phyloP scores from a whole-genome alignment of 2,797 vertebrate species.

The Kryptolebias ocellatus region DNA sequence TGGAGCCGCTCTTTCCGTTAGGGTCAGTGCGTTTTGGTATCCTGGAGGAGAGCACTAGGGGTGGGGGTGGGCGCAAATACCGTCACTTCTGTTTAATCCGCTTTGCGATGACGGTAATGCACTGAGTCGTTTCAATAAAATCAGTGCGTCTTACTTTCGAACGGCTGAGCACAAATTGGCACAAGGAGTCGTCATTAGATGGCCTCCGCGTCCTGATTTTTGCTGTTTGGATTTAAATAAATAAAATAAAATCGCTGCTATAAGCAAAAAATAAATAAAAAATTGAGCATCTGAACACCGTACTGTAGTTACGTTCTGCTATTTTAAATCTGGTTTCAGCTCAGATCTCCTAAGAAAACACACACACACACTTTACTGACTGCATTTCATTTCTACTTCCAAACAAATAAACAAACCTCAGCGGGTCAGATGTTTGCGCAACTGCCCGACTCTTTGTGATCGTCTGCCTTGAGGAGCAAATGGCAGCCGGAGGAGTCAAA shows the following conservation, averaged over 20 bases:
- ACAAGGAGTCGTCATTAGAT: conserved; percentile 4
- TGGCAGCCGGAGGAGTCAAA: conserved; percentile 82
- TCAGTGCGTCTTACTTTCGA: conserved; percentile 70
- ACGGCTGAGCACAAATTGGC: conserved; percentile 63
- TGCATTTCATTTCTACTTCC: background rate
- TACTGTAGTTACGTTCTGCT: too few relatives aligned
- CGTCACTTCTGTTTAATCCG: conserved; percentile 74
- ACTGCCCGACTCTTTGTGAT: conserved; percentile 13
- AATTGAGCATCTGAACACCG: too few relatives aligned
- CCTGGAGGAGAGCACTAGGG: conserved; percentile 52
- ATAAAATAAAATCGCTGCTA: too few relatives aligned
- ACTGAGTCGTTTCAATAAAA: conserved; percentile 72
- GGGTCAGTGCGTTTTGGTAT: conserved; percentile 70
- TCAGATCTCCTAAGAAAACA: too few relatives aligned
- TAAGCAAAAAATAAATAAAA: too few relatives aligned
- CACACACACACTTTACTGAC: background rate
- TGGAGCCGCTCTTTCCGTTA: conserved; percentile 60
- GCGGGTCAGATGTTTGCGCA: conserved; percentile 14
- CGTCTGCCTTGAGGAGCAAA: conserved; percentile 57
- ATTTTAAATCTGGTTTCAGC: too few relatives aligned
- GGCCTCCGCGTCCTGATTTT: conserved; percentile 32
- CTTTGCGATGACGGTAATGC: conserved; percentile 69
- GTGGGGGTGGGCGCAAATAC: conserved; percentile 46
- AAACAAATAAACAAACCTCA: background rate
- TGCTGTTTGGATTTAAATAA: conserved; percentile 18